Evolutionary conservation across 2,797 vertebrate genomes (phyloP), one percentile per base, ranked within the genome.

Genomic region (Synanceia verrucosa): DNA sequence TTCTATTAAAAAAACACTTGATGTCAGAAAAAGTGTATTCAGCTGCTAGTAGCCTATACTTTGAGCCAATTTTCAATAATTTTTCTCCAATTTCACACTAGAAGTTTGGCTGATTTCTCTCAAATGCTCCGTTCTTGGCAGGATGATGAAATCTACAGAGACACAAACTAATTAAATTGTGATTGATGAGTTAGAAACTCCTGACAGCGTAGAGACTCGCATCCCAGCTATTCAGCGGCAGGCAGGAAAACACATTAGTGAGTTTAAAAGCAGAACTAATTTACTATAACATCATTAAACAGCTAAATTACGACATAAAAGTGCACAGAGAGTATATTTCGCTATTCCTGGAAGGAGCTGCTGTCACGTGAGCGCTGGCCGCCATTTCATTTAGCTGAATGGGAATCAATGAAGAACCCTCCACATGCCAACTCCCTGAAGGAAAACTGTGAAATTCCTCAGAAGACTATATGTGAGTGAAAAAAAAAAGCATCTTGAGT

Each of bases 351-450:
- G 23, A 37, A 44, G 13, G 34, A 71, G 57, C 59, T 5, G 55
- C 52, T 9, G 65, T 50, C 64, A 48, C 28, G 24, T 43, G 39
- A 61, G 9, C 31, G 12, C 58, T 4, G 10, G 56, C 18, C 73
- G 65, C 78, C 63, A 73, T 69, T 72, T 28, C 64, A 84, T 66
- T 72, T 70, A 73, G 71, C 31, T 16, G 74, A 84, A 76, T 48
- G 47, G 63, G 55, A 84, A 91, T 92, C 90, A 61, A 87, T 87
- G 71, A 70, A 1, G 33, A 66, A 57, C 70, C 62, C 52, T 77
- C 65, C 67, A 65, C 53, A 76, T 70, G 66, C 70, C 67, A 48
- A 43, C 53, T 29, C 53, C 62, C 71, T 62, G 53, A 39, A 70
- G 64, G 61, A 62, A 48, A 48, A 50, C 21, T 21, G 48, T 46